Evolutionary conservation across 2,888 invertebrate species (phyloP), one percentile per base, ranked within the genome.

Genomic region (Ctenicera cuprea): DNA sequence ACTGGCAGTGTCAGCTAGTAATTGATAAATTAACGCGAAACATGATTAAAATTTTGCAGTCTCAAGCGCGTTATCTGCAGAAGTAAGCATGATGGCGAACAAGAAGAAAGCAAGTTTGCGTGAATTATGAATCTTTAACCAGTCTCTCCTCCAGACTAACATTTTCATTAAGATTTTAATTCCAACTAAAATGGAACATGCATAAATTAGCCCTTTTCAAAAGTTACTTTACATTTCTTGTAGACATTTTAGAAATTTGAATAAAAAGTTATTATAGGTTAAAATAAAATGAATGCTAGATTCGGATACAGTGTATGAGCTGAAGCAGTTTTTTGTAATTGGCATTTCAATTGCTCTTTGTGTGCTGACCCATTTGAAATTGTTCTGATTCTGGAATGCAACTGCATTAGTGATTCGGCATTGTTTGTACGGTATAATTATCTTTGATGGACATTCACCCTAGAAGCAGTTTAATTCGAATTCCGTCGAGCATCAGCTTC

Each of bases 91-190:
- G 68, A 64, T 63, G 71, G 63, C 57, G 68, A 75, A 76, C 67
- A 76, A 76, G 75, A 77, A 66, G 73, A 75, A 78, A 75, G 74
- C 76, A 78, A 78, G 75, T 75, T 70, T 45, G 73, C 70, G 76
- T 77, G 77, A 79, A 78, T 77, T 79, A 79, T 79, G 77, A 80
- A 80, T 79, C 76, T 77, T 76, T 76, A 75, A 79, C 63, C 63
- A 72, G 71, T 68, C 38, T 52, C 75, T 73, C 67, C 71, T 73
- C 45, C 71, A 43, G 74, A 73, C 77, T 71, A 78, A 78, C 76
- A 74, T 77, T 80, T 78, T 79, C 79, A 80, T 80, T 80, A 80
- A 80, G 79, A 79, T 80, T 80, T 79, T 80, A 80, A 80, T 80
- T 74, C 75, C 73, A 78, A 79, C 76, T 78, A 79, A 77, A 78